phyloP scores from a whole-genome alignment of 2,888 invertebrate species.

The Drosophila affinis region DNA sequence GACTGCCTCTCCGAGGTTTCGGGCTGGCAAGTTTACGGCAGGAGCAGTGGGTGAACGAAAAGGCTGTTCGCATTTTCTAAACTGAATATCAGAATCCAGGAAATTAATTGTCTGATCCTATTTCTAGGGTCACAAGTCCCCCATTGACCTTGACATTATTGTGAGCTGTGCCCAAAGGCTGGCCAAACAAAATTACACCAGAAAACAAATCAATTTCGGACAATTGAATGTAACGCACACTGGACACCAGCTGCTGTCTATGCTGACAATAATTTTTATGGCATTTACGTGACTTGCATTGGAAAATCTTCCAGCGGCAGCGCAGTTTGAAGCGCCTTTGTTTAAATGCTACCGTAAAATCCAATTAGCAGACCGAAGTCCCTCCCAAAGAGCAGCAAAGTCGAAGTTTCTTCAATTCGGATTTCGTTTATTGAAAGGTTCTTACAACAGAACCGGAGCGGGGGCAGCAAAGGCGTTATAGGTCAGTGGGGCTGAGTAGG shows the following conservation, averaged over 20 bases:
- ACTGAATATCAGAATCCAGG: too few relatives aligned
- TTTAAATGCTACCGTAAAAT: not conserved
- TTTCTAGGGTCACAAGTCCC: not conserved
- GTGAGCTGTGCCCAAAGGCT: not conserved
- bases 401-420: not conserved
- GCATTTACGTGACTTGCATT: conserved; percentile 26
- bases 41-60: too few relatives aligned
- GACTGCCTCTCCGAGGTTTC: too few relatives aligned
- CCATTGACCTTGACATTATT: conserved; percentile 25
- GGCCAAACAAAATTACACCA: conserved; percentile 5
- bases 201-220: conserved; percentile 35
- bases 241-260: conserved; percentile 24
- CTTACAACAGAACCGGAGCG: conserved; percentile 4
- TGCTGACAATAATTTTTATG: conserved; percentile 36
- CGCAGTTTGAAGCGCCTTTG: not conserved
- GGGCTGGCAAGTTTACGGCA: too few relatives aligned
- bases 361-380: not conserved
- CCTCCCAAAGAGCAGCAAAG: not conserved
- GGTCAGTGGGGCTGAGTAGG: conserved; percentile 40
- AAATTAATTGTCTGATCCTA: too few relatives aligned
- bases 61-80: too few relatives aligned
- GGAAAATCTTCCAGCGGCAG: not conserved
- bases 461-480: conserved; percentile 30
- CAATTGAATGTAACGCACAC: conserved; percentile 34
- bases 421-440: not conserved